phyloP scores from a whole-genome alignment of 2,113 vertebrate genomes.

The Ifrita kowaldi region DNA sequence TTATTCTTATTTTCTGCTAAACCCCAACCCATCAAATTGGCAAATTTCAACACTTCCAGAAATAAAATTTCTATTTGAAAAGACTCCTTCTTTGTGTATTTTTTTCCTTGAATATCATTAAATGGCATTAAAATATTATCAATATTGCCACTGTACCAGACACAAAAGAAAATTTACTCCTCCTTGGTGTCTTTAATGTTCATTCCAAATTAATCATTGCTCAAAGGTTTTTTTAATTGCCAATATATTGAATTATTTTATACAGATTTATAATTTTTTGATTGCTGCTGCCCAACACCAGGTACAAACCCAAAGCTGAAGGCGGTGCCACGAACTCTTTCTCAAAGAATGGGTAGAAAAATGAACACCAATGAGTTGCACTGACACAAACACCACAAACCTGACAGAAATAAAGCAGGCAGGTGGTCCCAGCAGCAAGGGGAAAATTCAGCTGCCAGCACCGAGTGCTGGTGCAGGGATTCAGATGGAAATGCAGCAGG shows the following conservation, averaged over 20 bases:
- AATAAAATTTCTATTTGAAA: neutral
- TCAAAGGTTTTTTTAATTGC: neutral
- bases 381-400: neutral
- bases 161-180: neutral
- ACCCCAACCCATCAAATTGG: neutral
- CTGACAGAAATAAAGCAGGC: neutral
- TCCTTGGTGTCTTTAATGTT: neutral
- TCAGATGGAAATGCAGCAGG: accelerated
- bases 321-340: neutral
- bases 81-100: neutral
- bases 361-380: accelerated
- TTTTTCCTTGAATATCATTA: neutral
- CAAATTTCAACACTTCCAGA: neutral
- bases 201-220: neutral
- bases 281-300: neutral
- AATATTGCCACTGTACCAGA: neutral
- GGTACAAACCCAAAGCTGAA: neutral
- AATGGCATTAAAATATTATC: neutral
- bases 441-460: neutral
- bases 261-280: neutral
- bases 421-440: neutral
- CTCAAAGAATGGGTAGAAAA: neutral
- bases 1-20: neutral
- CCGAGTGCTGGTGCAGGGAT: accelerated
- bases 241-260: neutral